Evolutionary conservation across 2,888 invertebrate genomes (phyloP).

Genomic region (Scaptomyza cyrtandrae): DNA sequence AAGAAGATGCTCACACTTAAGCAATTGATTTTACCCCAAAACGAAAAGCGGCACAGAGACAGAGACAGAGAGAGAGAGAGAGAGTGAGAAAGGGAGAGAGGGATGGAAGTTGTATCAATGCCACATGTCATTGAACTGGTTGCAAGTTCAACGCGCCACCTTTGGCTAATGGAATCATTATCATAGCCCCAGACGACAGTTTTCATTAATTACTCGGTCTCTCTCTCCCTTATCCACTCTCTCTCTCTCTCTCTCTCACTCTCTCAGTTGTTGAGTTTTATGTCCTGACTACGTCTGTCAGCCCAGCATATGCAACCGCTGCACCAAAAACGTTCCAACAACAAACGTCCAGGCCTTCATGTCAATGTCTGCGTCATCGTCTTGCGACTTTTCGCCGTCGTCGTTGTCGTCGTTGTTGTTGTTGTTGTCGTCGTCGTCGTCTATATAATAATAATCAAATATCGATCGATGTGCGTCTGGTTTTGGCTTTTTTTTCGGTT

Average conservation of each 20-base stretch:
- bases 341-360: constrained; percentile 5
- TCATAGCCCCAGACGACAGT: constrained; percentile 42
- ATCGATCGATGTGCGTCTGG: constrained; percentile 83
- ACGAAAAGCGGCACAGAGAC: too few relatives aligned
- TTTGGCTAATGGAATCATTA: constrained; percentile 75
- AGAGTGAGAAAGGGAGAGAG: background rate
- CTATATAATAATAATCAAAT: constrained; percentile 79
- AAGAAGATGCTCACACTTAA: constrained; percentile 10
- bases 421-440: constrained; percentile 7
- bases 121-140: constrained; percentile 65
- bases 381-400: constrained; percentile 48
- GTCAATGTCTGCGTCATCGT: constrained; percentile 62
- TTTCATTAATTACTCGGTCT: constrained; percentile 14
- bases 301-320: constrained; percentile 34
- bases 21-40: constrained; percentile 29
- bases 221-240: background rate
- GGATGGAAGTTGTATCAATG: constrained; percentile 3
- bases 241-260: constrained; percentile 12
- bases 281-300: constrained; percentile 52
- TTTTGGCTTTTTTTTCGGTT: constrained; percentile 56
- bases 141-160: constrained; percentile 69
- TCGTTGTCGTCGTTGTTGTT: constrained; percentile 35
- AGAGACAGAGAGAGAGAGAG: background rate
- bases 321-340: constrained; percentile 11
- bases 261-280: constrained; percentile 40